Percentiles rank a stretch among this genome's conserved stretches.
These are phyloP conservation scores for Brachirus orientalis DNA, from an alignment of 2,113 vertebrate genomes.

Conservation along the genomic window DNA sequence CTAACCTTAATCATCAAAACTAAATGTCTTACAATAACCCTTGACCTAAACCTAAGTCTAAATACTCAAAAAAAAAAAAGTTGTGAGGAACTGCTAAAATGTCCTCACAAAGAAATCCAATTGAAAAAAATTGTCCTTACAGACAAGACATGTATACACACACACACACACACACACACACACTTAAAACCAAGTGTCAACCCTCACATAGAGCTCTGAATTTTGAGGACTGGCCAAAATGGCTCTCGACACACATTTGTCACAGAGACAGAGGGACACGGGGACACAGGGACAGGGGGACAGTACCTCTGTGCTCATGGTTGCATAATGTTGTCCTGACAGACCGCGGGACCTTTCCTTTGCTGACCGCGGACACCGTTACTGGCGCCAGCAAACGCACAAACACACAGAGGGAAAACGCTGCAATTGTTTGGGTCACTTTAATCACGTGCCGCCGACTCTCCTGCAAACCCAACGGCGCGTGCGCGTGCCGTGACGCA, in stretches of 20 bases:
- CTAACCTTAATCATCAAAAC: too few species aligned
- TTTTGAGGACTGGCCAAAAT: too few species aligned
- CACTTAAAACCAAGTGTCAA: too few species aligned
- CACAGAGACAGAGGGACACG: background rate
- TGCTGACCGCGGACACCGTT: background rate
- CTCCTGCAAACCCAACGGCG: background rate
- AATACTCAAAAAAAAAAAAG: too few species aligned
- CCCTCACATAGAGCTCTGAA: too few species aligned
- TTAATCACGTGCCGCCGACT: background rate
- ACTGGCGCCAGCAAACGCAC: background rate
- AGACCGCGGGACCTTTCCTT: constrained; percentile 10
- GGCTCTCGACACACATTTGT: background rate
- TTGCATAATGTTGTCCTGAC: constrained; percentile 40
- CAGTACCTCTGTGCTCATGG: background rate
- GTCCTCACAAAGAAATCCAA: too few species aligned
- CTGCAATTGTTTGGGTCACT: background rate
- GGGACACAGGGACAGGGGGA: background rate
- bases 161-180: too few species aligned
- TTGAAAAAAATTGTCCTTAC: too few species aligned
- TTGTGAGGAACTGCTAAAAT: too few species aligned
- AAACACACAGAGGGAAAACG: background rate
- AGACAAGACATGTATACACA: too few species aligned
- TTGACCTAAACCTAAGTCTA: too few species aligned
- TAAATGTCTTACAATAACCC: too few species aligned
- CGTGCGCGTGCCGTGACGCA: constrained; percentile 19